phyloP scores from a whole-genome alignment of 2,888 invertebrate species.

The Anthophora plumipes region DNA sequence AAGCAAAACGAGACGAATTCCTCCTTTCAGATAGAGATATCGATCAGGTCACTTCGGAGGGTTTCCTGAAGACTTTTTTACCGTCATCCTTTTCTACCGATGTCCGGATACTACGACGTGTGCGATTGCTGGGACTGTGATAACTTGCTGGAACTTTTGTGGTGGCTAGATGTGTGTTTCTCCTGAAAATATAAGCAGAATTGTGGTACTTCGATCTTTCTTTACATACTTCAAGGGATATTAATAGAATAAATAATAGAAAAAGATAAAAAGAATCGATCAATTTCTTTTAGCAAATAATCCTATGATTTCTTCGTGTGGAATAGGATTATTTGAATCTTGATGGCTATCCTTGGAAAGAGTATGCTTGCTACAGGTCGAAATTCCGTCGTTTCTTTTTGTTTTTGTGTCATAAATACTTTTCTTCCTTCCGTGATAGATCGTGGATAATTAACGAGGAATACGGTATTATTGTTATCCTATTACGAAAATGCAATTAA shows the following conservation, averaged over 20 bases:
- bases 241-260: background rate
- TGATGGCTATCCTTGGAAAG: background rate
- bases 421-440: background rate
- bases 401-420: background rate
- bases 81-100: slow-evolving; percentile 58
- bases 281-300: too few relatives aligned
- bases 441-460: slow-evolving; percentile 12
- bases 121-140: slow-evolving; percentile 77
- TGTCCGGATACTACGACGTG: slow-evolving; percentile 76
- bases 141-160: slow-evolving; percentile 80
- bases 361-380: background rate
- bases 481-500: background rate
- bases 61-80: slow-evolving; percentile 34
- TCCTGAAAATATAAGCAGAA: slow-evolving; percentile 79
- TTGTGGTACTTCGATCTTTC: slow-evolving; percentile 46
- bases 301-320: background rate
- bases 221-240: background rate
- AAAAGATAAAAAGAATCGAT: background rate
- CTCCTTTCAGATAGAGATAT: slow-evolving; percentile 22
- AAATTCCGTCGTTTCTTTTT: background rate
- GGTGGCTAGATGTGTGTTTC: slow-evolving; percentile 80
- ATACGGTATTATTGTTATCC: background rate
- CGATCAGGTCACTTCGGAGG: slow-evolving; percentile 22
- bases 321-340: background rate
- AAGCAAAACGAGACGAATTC: slow-evolving; percentile 33